Conservation (phyloP, 2,797 vertebrate species). For the Siniperca undulata region DNA sequence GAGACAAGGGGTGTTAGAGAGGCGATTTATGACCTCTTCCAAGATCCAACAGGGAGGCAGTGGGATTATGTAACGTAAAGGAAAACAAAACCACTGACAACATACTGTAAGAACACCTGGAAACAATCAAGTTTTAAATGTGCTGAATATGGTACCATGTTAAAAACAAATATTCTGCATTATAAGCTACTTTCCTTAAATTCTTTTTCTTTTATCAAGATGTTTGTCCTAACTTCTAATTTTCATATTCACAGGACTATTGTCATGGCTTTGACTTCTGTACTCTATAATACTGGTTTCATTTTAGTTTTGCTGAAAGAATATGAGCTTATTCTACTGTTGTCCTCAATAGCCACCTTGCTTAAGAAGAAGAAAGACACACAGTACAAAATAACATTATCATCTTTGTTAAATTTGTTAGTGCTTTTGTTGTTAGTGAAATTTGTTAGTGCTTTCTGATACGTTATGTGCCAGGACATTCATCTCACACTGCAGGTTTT, state of each 20-base stretch:
- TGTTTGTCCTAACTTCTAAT: neutral
- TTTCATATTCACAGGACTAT: neutral
- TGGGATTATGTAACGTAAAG: constrained; percentile 39
- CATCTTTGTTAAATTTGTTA: neutral
- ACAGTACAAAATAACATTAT: neutral
- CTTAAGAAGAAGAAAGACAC: neutral
- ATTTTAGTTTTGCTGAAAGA: neutral
- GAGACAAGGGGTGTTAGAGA: constrained; percentile 30
- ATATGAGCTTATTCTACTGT: neutral
- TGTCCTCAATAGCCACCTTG: neutral
- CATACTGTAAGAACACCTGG: neutral
- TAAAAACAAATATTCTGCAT: constrained; percentile 2
- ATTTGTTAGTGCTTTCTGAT: too few species aligned
- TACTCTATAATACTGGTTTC: neutral
- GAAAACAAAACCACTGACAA: constrained; percentile 37
- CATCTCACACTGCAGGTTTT: neutral
- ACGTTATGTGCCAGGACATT: neutral
- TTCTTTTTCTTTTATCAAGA: neutral
- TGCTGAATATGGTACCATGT: neutral
- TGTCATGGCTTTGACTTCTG: neutral
- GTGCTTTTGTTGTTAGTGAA: too few species aligned
- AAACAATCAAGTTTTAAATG: constrained; percentile 1
- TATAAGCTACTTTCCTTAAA: neutral
- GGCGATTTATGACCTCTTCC: constrained; percentile 51
- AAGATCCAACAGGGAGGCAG: constrained; percentile 34